Conservation (phyloP, 1,140 invertebrate genomes). For the Drosophila kanapiae region DNA sequence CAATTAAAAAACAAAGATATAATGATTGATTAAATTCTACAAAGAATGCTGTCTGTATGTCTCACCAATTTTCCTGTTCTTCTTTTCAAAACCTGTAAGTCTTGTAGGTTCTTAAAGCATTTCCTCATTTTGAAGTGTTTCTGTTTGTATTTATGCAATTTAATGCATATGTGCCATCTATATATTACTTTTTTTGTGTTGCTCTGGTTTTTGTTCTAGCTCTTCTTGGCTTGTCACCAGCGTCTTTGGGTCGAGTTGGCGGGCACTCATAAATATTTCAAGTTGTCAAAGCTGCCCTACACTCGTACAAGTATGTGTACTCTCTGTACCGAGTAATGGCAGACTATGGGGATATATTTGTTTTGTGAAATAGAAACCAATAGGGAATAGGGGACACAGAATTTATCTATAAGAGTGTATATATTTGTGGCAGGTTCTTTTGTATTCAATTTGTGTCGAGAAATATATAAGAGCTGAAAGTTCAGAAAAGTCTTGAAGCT, state of each 20-base stretch:
- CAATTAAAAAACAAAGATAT: too few species aligned
- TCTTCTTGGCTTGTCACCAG: conserved; percentile 54
- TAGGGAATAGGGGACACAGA: too few species aligned
- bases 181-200: conserved; percentile 17
- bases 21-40: too few species aligned
- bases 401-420: neutral
- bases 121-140: neutral
- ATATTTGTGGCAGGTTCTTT: neutral
- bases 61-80: neutral
- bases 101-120: neutral
- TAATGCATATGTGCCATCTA: neutral
- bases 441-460: too few species aligned
- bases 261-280: conserved; percentile 61
- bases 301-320: conserved; percentile 14
- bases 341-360: neutral
- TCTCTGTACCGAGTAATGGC: neutral
- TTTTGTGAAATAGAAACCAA: neutral
- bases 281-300: conserved; percentile 34
- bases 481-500: too few species aligned
- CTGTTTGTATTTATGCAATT: neutral
- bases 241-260: conserved; percentile 43
- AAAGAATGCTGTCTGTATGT: too few species aligned
- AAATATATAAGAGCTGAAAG: neutral
- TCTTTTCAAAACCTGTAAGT: neutral
- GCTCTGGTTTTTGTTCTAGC: conserved; percentile 33